phyloP scores from a whole-genome alignment of 2,113 vertebrate species.

The Chlorocebus sabaeus region DNA sequence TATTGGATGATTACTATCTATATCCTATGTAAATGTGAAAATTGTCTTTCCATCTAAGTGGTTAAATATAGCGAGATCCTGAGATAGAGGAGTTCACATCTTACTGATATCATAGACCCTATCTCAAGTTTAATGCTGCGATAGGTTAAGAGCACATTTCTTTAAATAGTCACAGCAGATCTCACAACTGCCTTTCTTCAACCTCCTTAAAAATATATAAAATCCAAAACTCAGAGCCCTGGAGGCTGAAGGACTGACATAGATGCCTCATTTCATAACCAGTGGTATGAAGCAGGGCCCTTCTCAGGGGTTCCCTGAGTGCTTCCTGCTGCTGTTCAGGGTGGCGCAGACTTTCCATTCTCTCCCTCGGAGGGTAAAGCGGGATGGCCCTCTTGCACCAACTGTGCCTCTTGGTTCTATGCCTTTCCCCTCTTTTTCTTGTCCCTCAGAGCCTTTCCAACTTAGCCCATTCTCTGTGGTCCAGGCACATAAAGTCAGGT shows the following conservation, averaged over 20 bases:
- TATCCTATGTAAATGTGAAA: neutral
- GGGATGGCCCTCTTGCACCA: neutral
- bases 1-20: neutral
- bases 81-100: neutral
- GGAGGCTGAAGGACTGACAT: neutral
- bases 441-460: neutral
- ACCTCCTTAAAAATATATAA: neutral
- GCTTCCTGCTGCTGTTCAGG: neutral
- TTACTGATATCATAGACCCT: neutral
- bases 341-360: neutral
- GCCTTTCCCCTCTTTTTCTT: neutral
- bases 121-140: neutral
- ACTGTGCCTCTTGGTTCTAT: neutral
- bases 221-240: neutral
- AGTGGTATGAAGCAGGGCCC: neutral
- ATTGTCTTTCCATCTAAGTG: neutral
- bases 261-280: neutral
- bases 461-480: neutral
- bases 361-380: neutral
- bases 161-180: neutral
- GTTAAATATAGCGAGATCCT: neutral
- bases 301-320: fast-evolving
- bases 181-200: neutral
- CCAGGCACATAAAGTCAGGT: neutral
- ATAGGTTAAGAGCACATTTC: neutral